Percentiles rank a stretch among this genome's conserved stretches.
phyloP scores from a whole-genome alignment of 2,113 vertebrate genomes.

The Amphilophus citrinellus region DNA sequence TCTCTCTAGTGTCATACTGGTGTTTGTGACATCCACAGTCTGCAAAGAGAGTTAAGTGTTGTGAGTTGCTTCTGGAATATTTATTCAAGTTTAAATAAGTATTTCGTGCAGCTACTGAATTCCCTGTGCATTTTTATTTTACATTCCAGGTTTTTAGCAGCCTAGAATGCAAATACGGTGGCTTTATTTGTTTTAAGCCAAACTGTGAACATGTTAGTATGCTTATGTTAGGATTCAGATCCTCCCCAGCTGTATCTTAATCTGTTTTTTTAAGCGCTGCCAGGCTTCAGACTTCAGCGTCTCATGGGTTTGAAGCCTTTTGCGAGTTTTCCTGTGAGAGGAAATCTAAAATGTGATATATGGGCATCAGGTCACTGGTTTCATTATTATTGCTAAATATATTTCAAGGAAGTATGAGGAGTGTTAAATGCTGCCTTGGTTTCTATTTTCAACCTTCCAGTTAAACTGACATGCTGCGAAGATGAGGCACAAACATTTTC shows the following conservation, averaged over 20 bases:
- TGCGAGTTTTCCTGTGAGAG: conserved; percentile 11
- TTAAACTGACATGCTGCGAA: not conserved
- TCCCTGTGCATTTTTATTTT: not conserved
- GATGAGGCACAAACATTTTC: not conserved
- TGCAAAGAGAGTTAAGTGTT: conserved; percentile 14
- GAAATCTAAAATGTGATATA: not conserved
- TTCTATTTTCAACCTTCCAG: not conserved
- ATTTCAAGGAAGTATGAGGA: not conserved
- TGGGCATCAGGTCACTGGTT: not conserved
- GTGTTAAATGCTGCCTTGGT: not conserved
- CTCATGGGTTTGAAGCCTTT: not conserved
- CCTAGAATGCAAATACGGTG: not conserved
- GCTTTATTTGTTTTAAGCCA: not conserved
- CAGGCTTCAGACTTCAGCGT: not conserved
- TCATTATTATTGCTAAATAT: not conserved
- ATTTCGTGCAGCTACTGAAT: not conserved
- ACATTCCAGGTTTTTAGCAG: not conserved
- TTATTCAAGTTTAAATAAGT: not conserved
- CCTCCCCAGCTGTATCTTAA: not conserved
- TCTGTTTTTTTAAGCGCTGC: not conserved
- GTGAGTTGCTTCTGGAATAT: not conserved
- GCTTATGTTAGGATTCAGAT: not conserved
- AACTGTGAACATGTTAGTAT: conserved; percentile 1
- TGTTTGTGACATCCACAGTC: conserved; percentile 34
- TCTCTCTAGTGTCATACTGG: conserved; percentile 38